Evolutionary conservation across 2,888 invertebrate species (phyloP).

Genomic region (Xylota sylvarum): DNA sequence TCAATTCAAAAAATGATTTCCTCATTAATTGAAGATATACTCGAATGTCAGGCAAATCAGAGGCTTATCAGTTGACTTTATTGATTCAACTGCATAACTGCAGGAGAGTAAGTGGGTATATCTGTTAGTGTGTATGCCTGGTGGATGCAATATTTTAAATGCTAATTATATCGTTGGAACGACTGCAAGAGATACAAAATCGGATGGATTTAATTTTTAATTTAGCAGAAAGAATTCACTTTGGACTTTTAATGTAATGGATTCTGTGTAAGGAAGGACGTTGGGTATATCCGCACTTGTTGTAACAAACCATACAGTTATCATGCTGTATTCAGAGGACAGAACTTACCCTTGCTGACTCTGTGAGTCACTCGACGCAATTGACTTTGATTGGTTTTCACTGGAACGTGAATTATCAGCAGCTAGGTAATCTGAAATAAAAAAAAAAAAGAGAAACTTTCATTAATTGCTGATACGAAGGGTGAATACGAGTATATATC

Average conservation of each 20-base stretch:
- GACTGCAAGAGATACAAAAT: slow-evolving; percentile 8
- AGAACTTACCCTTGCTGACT: slow-evolving; percentile 86
- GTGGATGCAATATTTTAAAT: slow-evolving; percentile 44
- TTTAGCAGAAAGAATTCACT: slow-evolving; percentile 48
- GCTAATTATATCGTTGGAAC: slow-evolving; percentile 27
- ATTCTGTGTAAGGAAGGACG: neutral
- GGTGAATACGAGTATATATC: slow-evolving; percentile 25
- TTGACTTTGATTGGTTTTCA: slow-evolving; percentile 85
- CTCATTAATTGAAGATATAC: slow-evolving; percentile 65
- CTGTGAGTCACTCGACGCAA: slow-evolving; percentile 83
- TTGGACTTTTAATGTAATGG: slow-evolving; percentile 41
- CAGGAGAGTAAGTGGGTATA: neutral
- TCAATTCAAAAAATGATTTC: slow-evolving; percentile 56
- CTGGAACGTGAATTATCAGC: slow-evolving; percentile 85
- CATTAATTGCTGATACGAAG: slow-evolving; percentile 47
- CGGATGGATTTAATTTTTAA: slow-evolving; percentile 60
- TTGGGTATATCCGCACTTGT: neutral
- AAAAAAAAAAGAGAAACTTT: slow-evolving; percentile 10
- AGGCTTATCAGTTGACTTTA: slow-evolving; percentile 42
- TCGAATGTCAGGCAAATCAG: slow-evolving; percentile 21
- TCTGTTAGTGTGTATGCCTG: neutral
- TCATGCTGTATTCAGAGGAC: slow-evolving; percentile 1
- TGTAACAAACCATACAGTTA: neutral
- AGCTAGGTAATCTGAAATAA: slow-evolving; percentile 86
- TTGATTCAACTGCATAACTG: slow-evolving; percentile 34